A percentile compares a stretch with the other conserved stretches of the same genome.
Evolutionary conservation across 2,888 invertebrate genomes (phyloP).

Genomic region (Lochmaea capreae): DNA sequence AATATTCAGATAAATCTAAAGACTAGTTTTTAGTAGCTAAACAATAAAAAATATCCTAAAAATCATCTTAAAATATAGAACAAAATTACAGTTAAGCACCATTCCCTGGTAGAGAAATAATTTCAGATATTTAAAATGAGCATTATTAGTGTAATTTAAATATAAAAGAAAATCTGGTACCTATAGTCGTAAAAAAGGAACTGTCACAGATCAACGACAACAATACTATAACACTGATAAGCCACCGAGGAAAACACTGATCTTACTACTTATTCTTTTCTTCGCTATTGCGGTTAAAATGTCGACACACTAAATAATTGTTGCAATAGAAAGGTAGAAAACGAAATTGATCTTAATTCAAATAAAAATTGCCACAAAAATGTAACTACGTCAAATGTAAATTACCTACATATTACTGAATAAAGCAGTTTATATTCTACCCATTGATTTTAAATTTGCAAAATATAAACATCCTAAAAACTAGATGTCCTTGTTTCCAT

Average conservation of each 20-base stretch:
- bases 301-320: slow-evolving; percentile 1
- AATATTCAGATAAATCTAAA: no score
- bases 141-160: no score
- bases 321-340: neutral
- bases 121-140: no score
- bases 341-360: neutral
- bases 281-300: slow-evolving; percentile 1
- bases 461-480: neutral
- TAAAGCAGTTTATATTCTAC: neutral
- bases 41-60: no score
- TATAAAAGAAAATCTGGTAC: no score
- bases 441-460: neutral
- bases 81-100: no score
- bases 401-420: neutral
- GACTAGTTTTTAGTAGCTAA: no score
- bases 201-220: neutral
- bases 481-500: neutral
- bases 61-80: no score
- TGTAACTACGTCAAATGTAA: neutral
- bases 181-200: neutral
- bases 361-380: neutral
- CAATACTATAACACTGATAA: neutral
- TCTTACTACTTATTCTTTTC: neutral
- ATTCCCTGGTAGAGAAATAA: no score
- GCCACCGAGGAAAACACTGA: neutral